Evolutionary conservation across 2,113 vertebrate genomes (phyloP), one percentile per base, ranked within the genome.

Genomic region (Micronisus gabar): DNA sequence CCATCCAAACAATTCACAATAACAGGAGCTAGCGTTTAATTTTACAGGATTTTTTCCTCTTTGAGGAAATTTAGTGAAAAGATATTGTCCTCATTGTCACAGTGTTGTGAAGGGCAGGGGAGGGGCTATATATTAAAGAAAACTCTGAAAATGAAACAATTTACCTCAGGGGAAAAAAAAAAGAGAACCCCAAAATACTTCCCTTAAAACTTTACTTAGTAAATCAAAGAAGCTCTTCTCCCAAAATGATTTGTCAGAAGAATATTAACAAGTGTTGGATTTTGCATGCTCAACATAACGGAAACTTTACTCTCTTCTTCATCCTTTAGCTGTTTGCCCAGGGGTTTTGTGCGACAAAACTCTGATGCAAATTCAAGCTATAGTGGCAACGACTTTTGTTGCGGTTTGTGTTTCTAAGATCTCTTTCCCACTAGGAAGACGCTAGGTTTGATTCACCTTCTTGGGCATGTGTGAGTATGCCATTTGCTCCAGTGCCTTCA

Each of bases 1-100:
- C 45, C 6, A 1, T 91, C 47, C 48, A 72, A 95, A 95, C 95
- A 95, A 91, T 87, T 92, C 92, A 94, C 90, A 92, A 81, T 95
- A 82, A 58, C 78, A 80, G 86, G 74, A 95, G 71, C 84, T 90
- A n/a, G 38, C 62, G 22, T 67, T 89, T 70, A 58, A 41, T 72
- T 94, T 72, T 81, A 40, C n/a, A 59, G 59, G 34, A 7, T 59
- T 89, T 93, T 88, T 86, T 78, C 43, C 68, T 85, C 70, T 87
- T 55, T 29, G 34, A 89, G 84, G 81, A 81, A 82, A 50, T n/a
- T 21, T 11, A 47, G 29, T 62, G 38, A 58, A 80, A 91, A 95
- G 43, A 11, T 65, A 63, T 27, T 87, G 43, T 79, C 40, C 21
- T 82, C 15, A 4, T 56, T 88, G 76, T 70, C 47, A 36, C 26